Evolutionary conservation across 2,888 invertebrate species (phyloP), one percentile per base, ranked within the genome.

Genomic region (Spodoptera picta): DNA sequence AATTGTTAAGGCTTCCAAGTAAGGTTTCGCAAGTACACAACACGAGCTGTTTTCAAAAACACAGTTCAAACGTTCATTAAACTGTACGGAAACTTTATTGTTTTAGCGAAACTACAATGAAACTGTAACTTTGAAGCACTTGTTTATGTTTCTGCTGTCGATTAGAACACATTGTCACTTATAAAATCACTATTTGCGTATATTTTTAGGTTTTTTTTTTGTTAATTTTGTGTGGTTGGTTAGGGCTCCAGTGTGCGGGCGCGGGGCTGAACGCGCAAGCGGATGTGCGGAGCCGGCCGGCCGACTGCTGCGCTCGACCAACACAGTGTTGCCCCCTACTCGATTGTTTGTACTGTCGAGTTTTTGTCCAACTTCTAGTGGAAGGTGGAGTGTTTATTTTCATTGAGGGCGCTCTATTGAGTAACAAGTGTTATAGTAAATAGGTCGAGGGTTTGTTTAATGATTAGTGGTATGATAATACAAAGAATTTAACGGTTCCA

Each of bases 221-320:
- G 62, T 67, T 81, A 72, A 56, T 66, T 66, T 54, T 60, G 56
- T 53, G 2, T 44, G 27, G 49, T 45, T 65, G 59, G 76, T 76
- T 75, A 69, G 78, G 87, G 65, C 70, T 75, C 48, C 83, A 84
- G 79, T 81, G 83, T 77, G 80, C 89, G 87, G 87, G 90, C 90
- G 90, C 90, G 86, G 88, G 88, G 85, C 84, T 83, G 87, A 91
- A 86, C 89, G 90, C 91, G 89, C 92, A 92, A 90, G 89, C 94
- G 93, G 94, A 94, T 94, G 92, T 93, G 94, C 90, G 87, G 85
- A 88, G 90, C 92, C 90, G 90, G 88, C 89, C 87, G 85, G 88
- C 80, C 86, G 88, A 90, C 88, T 90, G 88, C 85, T 88, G 88
- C 87, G 90, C 86, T 81, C 82, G 84, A 76, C 80, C 79, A 73